A percentile compares a stretch with the other conserved stretches of the same genome.
Conservation (phyloP, 2,113 vertebrate genomes). For the Pseudonaja textilis region DNA sequence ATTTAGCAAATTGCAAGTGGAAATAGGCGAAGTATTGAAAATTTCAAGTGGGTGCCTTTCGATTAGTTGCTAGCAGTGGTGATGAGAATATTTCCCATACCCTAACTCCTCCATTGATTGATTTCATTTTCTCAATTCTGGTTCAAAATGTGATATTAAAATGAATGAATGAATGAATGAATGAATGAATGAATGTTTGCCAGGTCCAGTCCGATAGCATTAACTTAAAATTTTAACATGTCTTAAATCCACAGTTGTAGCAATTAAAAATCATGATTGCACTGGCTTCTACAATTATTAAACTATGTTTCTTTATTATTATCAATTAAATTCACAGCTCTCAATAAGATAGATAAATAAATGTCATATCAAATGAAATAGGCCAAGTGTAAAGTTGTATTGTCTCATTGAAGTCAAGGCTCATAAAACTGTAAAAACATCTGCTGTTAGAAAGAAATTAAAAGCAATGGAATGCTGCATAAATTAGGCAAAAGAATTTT, state of each 20-base stretch:
- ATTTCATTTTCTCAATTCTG: background rate
- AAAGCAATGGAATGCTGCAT: background rate
- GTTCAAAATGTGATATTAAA: background rate
- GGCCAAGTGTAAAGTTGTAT: background rate
- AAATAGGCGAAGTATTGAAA: background rate
- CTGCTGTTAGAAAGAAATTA: background rate
- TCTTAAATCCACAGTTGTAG: background rate
- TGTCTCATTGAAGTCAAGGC: background rate
- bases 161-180: background rate
- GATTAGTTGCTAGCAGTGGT: background rate
- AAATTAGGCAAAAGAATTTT: conserved; percentile 16
- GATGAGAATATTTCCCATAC: background rate
- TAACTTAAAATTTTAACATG: background rate
- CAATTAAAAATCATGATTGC: background rate
- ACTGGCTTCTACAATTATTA: background rate
- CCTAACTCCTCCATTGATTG: background rate
- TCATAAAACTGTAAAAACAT: background rate
- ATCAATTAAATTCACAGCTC: background rate
- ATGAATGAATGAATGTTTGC: background rate
- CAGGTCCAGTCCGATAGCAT: background rate
- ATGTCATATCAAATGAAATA: background rate
- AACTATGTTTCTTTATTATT: background rate
- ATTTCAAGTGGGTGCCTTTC: background rate
- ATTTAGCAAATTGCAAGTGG: background rate
- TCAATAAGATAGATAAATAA: background rate